These are phyloP conservation scores for Oenanthe oenanthe DNA, from an alignment of 2,113 vertebrate species.

Conservation along the genomic window DNA sequence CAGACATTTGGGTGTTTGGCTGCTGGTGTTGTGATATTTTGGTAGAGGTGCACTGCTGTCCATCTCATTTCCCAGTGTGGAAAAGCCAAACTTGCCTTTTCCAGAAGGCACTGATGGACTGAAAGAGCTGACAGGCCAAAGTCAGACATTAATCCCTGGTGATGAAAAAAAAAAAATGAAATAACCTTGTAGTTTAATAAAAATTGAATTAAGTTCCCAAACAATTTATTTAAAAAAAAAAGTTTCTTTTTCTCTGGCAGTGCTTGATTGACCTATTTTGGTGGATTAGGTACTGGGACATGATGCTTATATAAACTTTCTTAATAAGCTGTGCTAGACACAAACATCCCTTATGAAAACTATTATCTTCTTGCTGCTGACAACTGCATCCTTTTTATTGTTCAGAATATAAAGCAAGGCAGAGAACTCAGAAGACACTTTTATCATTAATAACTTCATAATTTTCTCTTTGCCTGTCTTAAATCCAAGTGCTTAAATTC, in stretches of 20 bases:
- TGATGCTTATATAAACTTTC: slow-evolving; percentile 4
- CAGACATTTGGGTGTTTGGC: not conserved
- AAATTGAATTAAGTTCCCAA: slow-evolving; percentile 4
- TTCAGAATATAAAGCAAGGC: not conserved
- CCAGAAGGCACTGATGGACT: not conserved
- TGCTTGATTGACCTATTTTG: slow-evolving; percentile 22
- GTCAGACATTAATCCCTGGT: not conserved
- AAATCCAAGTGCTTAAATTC: not conserved
- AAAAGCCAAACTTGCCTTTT: not conserved
- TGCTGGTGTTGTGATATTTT: not conserved
- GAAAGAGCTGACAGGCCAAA: not conserved
- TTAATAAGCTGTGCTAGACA: not conserved
- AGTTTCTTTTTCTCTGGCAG: not conserved
- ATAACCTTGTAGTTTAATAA: not conserved
- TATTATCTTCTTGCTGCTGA: not conserved
- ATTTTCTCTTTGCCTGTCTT: not conserved
- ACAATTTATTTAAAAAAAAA: not conserved
- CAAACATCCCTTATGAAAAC: slow-evolving; percentile 1
- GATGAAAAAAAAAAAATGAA: not conserved
- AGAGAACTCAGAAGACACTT: not conserved
- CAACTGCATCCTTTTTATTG: not conserved
- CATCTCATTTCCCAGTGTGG: no score
- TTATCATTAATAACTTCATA: not conserved
- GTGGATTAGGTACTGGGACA: not conserved
- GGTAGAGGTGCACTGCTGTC: not conserved